Base-by-base conservation (phyloP, 2,888 invertebrate species). In the Villa cingulata region DNA sequence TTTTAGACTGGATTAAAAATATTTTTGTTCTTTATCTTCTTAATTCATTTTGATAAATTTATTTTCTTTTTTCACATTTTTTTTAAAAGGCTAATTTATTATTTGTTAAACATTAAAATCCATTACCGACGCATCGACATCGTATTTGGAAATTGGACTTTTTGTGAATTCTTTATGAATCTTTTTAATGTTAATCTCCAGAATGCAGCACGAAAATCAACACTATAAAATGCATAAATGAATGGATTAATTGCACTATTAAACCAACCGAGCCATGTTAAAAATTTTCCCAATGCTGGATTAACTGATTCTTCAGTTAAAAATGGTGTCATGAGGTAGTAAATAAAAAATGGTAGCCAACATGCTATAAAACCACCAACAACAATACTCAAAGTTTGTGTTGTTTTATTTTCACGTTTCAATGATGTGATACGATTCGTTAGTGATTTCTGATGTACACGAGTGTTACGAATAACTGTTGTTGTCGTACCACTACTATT, bases 181-280 rank as follows among this genome's bases (percentile, higher is more conserved):
- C 65, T 59, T 49, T 66, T 63, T 44, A 68, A 63, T 36, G 89
- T 89, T 34, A 89, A 69, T 53, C 86, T 74, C 87, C 87, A 88
- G 61, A 89, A 88, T 0, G 89, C 88, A 55, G 85, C 75, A 59
- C 88, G 77, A 63, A 89, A 89, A 63, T 89, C 89, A 1, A 83
- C 83, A 51, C 86, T 88, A 68, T 88, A 89, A 62, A 89, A 89
- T 18, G 89, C 88, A 61, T 89, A 90, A 58, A 90, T 90, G 63
- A 89, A 88, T 0, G 89, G 89, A 70, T 90, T 90, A 53, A 90
- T 86, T 5, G 87, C 87, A 1, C 87, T 87, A 63, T 89, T 90
- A 58, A 87, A 82, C 87, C 89, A 90, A 1, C 88, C 90, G 37
- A 90, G 70, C 89, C 89, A 90, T 2, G 87, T 88, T 45, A 89